Base-by-base conservation (phyloP, 2,888 invertebrate genomes). In the Chrysodeixis includens region DNA sequence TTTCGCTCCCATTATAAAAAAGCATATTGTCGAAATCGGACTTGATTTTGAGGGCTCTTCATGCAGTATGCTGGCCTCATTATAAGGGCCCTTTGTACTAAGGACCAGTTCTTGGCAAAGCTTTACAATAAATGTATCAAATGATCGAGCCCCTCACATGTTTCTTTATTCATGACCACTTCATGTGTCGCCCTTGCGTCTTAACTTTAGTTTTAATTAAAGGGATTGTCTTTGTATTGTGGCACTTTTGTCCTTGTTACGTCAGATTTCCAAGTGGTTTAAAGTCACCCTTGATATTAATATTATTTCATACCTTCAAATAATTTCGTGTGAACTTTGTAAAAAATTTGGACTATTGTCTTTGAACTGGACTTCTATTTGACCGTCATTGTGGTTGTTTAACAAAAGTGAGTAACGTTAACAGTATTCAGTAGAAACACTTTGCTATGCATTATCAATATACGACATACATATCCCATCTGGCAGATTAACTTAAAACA, bases 11-110 rank as follows among this genome's bases (percentile, higher is more conserved):
- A 88, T 90, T 89, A 89, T 79, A 88, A 91, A 89, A 88, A 92
- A 93, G 84, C 93, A 93, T 93, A 94, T 92, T 93, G 93, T 88
- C 84, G 83, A 79, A 88, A 85, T 90, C 85, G 82, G 84, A 89
- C 88, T 88, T 86, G 87, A 87, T 87, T 88, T 87, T 88, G 85
- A 94, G 94, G 91, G 92, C 88, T 84, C 94, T 93, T 90, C 83
- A 85, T 86, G 91, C 94, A 94, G 94, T 93, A 92, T 92, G 92
- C 92, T 90, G 90, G 93, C 90, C 91, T 94, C 93, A 95, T 94
- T 94, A 94, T 94, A 88, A 92, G 94, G 94, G 94, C 69, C 87
- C 92, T 93, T 94, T 95, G 94, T 95, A 94, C 94, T 94, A 88
- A 92, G 88, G 93, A 94, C 95, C 92, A 92, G 95, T 95, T 92